Percentiles rank a stretch among this genome's conserved stretches.
Evolutionary conservation across 2,113 vertebrate species (phyloP).

Genomic region (Alethe diademata): DNA sequence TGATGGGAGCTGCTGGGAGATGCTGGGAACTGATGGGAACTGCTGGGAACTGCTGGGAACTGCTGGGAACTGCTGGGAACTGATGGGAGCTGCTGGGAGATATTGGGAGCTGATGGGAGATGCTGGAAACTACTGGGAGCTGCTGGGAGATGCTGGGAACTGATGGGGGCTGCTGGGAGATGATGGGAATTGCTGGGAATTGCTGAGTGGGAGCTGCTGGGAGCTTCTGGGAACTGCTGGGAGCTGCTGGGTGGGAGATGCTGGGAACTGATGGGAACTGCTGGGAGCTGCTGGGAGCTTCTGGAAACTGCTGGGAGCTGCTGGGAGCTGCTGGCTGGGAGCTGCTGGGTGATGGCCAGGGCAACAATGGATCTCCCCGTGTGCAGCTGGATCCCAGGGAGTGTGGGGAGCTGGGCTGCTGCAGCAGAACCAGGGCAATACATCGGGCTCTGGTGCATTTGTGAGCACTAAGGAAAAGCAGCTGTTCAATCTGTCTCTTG

Average conservation of each 20-base stretch:
- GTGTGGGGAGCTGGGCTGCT: not conserved
- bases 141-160: not conserved
- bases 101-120: too few species aligned
- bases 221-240: not conserved
- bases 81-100: too few species aligned
- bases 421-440: not conserved
- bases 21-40: too few species aligned
- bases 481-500: not conserved
- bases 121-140: not conserved
- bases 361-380: accelerated
- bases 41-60: not conserved
- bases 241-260: not conserved
- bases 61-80: not conserved
- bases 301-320: too few species aligned
- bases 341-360: not conserved
- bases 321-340: not conserved
- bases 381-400: accelerated
- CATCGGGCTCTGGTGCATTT: accelerated
- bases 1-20: too few species aligned
- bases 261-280: too few species aligned
- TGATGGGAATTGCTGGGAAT: not conserved
- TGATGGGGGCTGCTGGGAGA: too few species aligned
- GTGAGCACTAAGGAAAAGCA: accelerated
- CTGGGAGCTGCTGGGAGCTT: too few species aligned
- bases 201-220: too few species aligned